Percentiles rank a stretch among this genome's conserved stretches.
Conservation (phyloP, 2,888 invertebrate genomes). For the Parnassius orleans region DNA sequence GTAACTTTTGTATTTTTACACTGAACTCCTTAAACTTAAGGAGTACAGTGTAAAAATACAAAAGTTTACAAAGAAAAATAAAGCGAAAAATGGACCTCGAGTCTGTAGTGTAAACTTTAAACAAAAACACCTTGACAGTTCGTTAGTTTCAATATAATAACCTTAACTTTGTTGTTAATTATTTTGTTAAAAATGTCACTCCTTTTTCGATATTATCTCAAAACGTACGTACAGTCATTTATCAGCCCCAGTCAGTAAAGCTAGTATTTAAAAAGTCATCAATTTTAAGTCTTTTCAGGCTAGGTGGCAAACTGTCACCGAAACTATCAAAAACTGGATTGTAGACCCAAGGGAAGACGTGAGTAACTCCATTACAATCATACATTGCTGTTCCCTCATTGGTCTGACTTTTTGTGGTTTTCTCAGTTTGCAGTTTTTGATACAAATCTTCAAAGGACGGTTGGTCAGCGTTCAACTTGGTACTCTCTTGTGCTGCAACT, state of each 20-base stretch:
- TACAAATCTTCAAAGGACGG: conserved; percentile 62
- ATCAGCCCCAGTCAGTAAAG: conserved; percentile 80
- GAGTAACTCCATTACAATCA: conserved; percentile 59
- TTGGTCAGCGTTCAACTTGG: conserved; percentile 34
- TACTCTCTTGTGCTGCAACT: conserved; percentile 49
- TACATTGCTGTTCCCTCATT: conserved; percentile 42
- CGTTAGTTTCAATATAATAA: no score
- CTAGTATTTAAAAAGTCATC: conserved; percentile 73
- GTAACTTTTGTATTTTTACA: no score
- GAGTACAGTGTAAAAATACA: no score
- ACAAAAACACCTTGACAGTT: no score
- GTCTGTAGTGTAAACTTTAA: no score
- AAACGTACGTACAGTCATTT: no score
- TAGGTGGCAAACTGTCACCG: conserved; percentile 79
- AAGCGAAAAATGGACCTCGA: no score
- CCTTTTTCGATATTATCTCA: no score
- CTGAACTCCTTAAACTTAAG: no score
- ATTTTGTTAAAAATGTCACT: no score
- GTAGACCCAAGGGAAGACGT: conserved; percentile 79
- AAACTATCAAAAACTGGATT: conserved; percentile 70
- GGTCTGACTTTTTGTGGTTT: conserved; percentile 34
- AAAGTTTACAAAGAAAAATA: no score
- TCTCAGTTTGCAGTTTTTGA: conserved; percentile 52
- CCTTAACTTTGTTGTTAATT: no score
- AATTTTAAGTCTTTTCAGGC: conserved; percentile 77